Conservation (phyloP, 2,888 invertebrate genomes). For the Mythimna impura region DNA sequence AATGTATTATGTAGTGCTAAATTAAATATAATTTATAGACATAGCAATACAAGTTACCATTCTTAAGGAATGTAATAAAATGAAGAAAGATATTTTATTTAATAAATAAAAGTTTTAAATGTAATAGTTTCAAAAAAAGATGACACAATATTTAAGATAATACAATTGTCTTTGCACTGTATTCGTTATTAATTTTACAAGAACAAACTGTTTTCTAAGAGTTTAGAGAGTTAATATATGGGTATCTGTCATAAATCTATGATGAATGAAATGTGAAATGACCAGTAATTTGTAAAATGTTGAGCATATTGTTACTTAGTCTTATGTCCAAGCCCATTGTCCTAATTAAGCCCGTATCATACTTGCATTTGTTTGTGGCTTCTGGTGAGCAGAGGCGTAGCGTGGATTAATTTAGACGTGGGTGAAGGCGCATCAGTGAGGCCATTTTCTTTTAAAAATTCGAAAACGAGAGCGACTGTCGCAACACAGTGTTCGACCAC, state of each 20-base stretch:
- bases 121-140: not conserved
- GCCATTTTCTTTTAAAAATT: no score
- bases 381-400: no score
- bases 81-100: slow-evolving; percentile 7
- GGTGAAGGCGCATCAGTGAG: no score
- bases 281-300: slow-evolving; percentile 21
- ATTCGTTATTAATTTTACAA: slow-evolving; percentile 21
- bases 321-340: slow-evolving; percentile 3
- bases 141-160: slow-evolving; percentile 19
- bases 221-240: slow-evolving; percentile 20
- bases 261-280: slow-evolving; percentile 1
- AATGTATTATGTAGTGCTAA: not conserved
- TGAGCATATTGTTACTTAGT: slow-evolving; percentile 11
- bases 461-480: no score
- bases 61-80: slow-evolving; percentile 29
- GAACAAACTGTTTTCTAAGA: slow-evolving; percentile 35
- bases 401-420: no score
- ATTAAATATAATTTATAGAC: slow-evolving; percentile 4
- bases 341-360: not conserved
- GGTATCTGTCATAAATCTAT: not conserved
- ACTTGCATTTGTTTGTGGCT: not conserved
- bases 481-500: no score
- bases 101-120: slow-evolving; percentile 1
- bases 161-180: slow-evolving; percentile 29
- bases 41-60: slow-evolving; percentile 39